Conservation (phyloP, 2,113 vertebrate genomes). For the Eurypyga helias region DNA sequence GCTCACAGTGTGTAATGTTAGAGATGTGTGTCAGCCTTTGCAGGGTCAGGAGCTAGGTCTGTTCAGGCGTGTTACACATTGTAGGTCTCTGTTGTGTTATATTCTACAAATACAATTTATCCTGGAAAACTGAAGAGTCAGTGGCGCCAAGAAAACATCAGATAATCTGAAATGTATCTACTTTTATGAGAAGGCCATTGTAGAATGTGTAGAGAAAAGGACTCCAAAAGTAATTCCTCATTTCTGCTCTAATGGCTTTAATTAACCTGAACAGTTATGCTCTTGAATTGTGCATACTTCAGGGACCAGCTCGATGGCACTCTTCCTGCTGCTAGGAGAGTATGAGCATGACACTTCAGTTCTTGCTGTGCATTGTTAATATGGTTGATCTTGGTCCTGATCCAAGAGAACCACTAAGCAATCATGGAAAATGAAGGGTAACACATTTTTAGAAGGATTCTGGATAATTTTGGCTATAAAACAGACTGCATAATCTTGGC, state of each 20-base stretch:
- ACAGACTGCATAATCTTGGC: conserved; percentile 77
- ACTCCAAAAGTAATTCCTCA: conserved; percentile 24
- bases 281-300: not conserved
- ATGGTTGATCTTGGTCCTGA: conserved; percentile 68
- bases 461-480: conserved; percentile 76
- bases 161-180: conserved; percentile 34
- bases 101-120: not conserved
- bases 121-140: not conserved
- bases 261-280: conserved; percentile 63
- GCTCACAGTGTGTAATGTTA: not conserved
- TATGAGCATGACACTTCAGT: conserved; percentile 67
- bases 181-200: conserved; percentile 5
- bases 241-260: conserved; percentile 58
- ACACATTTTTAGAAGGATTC: conserved; percentile 75
- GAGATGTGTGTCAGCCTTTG: not conserved
- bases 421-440: conserved; percentile 78
- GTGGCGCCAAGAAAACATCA: conserved; percentile 10
- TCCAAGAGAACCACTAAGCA: conserved; percentile 74
- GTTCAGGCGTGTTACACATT: not conserved
- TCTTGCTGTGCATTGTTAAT: conserved; percentile 78
- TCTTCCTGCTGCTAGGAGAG: conserved; percentile 27
- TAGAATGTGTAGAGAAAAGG: not conserved
- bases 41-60: not conserved
- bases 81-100: not conserved
- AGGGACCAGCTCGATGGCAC: conserved; percentile 44